Conservation (phyloP, 1,140 invertebrate species). For the Oscheius sp. region DNA sequence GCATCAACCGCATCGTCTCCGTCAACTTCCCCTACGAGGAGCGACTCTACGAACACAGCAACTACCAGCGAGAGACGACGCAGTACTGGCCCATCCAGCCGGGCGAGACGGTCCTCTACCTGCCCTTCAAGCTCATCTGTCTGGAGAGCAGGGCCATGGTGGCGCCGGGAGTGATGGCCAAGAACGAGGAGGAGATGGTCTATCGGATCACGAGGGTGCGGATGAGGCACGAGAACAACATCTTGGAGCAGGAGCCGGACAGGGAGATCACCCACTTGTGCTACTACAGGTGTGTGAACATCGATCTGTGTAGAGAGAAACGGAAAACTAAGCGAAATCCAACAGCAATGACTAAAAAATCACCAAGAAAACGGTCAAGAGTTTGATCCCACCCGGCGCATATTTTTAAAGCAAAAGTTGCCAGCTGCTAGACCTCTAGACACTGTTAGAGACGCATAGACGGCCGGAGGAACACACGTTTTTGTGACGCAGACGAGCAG, state of each 20-base stretch:
- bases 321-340: too few relatives aligned
- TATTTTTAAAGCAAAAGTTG: too few relatives aligned
- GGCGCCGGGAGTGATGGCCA: background rate
- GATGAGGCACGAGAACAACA: background rate
- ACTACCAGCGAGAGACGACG: background rate
- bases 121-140: conserved; percentile 5
- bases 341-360: too few relatives aligned
- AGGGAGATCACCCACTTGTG: background rate
- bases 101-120: background rate
- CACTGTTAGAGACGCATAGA: too few relatives aligned
- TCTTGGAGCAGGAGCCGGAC: background rate
- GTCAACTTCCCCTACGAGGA: conserved; percentile 15
- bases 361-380: too few relatives aligned
- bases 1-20: background rate
- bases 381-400: too few relatives aligned
- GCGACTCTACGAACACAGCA: background rate
- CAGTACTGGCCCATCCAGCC: conserved; percentile 5
- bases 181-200: background rate
- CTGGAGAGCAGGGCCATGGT: background rate
- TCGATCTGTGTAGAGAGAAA: too few relatives aligned
- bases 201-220: background rate
- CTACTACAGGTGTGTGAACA: background rate
- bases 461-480: too few relatives aligned
- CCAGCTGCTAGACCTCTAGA: too few relatives aligned
- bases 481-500: too few relatives aligned